A percentile compares a stretch with the other conserved stretches of the same genome.
These are phyloP conservation scores for Valencia hispanica DNA, from an alignment of 2,797 vertebrate species.

Conservation along the genomic window DNA sequence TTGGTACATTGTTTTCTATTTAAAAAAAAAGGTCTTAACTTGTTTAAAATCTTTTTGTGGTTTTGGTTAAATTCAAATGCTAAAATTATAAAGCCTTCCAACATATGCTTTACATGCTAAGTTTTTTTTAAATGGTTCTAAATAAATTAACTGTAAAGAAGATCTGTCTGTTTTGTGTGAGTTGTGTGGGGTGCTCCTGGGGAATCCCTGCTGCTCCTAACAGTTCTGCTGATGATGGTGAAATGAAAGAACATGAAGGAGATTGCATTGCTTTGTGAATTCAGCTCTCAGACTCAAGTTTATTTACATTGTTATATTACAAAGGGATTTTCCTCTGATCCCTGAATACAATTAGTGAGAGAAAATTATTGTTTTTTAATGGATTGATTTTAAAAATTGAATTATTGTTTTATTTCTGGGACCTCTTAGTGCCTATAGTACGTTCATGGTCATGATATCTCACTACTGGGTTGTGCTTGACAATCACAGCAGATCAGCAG, in stretches of 20 bases:
- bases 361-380: background rate
- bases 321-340: background rate
- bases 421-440: background rate
- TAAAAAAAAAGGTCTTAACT: background rate
- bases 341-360: background rate
- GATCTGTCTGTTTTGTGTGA: no score
- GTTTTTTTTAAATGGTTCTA: background rate
- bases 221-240: background rate
- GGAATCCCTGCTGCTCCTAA: no score
- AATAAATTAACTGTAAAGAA: no score
- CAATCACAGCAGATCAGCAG: background rate
- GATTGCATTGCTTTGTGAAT: background rate
- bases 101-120: background rate
- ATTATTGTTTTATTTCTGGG: background rate
- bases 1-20: background rate
- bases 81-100: no score
- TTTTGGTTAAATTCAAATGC: background rate
- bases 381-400: background rate
- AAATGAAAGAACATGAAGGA: background rate
- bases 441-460: background rate
- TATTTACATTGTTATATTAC: background rate
- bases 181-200: no score
- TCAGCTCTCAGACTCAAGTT: background rate
- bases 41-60: background rate
- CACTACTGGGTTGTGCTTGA: background rate